These are phyloP conservation scores for Bryconaethiops microstoma DNA, from an alignment of 2,797 vertebrate genomes.

Conservation along the genomic window DNA sequence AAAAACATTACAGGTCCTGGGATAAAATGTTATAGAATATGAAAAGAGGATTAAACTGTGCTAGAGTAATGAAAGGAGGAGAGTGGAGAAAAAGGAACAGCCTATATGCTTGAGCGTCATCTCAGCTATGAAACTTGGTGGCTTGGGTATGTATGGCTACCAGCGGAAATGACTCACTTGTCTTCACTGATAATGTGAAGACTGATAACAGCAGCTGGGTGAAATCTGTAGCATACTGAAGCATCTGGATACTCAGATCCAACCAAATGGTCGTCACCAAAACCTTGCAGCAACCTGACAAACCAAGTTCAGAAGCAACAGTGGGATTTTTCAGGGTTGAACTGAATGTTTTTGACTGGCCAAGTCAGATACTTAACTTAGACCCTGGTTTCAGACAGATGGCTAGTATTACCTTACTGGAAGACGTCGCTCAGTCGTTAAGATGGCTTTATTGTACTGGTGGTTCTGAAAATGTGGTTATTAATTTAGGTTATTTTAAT, in stretches of 20 bases:
- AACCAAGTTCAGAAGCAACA: no score
- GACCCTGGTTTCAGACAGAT: background rate
- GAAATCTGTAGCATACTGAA: background rate
- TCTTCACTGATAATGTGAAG: constrained; percentile 16
- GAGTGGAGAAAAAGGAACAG: constrained; percentile 18
- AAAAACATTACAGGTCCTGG: constrained; percentile 9
- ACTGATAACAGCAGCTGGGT: background rate
- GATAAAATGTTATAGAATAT: constrained; percentile 28
- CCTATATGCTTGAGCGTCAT: constrained; percentile 10
- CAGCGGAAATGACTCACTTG: constrained; percentile 25
- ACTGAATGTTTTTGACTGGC: no score
- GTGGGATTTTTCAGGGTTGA: no score
- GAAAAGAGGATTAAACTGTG: constrained; percentile 15
- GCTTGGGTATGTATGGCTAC: constrained; percentile 18
- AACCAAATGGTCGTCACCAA: no score
- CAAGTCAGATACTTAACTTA: no score
- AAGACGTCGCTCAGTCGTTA: background rate
- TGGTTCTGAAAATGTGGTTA: background rate
- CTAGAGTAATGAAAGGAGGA: constrained; percentile 14
- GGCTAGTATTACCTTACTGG: background rate
- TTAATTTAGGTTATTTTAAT: background rate
- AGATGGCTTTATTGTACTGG: background rate
- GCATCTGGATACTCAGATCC: background rate
- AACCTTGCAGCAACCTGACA: no score
- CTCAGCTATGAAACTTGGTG: constrained; percentile 35